Base-by-base conservation (phyloP, 2,113 vertebrate species). In the Scatophagus argus region DNA sequence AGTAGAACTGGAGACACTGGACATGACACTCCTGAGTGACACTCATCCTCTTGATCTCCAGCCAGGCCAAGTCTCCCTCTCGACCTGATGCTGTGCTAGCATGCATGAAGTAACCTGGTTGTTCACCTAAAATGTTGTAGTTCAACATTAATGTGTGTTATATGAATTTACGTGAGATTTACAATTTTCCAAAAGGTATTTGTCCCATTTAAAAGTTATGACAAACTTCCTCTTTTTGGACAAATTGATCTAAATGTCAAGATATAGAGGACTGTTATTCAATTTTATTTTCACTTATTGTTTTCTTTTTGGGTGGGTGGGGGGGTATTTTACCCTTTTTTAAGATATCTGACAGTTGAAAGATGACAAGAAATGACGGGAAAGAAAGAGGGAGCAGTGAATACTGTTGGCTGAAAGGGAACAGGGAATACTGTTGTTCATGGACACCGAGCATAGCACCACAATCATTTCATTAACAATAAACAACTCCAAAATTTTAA, bases 1-100 rank as follows among this genome's bases (percentile, higher is more conserved):
- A 94, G 88, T 94, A 97, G 86, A 97, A 97, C 67, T 97, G 93
- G 77, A 97, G 87, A 73, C 97, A 97, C 88, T 97, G 96, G 34
- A 95, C 56, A 13, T 44, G 63, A 65, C 88, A 86, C 0, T 79
- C 91, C 89, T 81, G 93, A 90, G 8, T 71, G 5, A 94, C 94
- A 49, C 78, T 95, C n/a, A 96, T 72, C 12, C 44, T 87, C 31
- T 94, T 68, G 60, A 94, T 97, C 85, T 96, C 95, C 78, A 97
- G 87, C 41, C 71, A 0, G 21, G 95, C 95, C 0, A 56, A 91
- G 58, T 68, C 88, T 32, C 92, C 93, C 31, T 74, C 0, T 17
- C 27, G 1, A 27, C 74, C 87, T 2, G 27, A 7, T 25, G 6
- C 54, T 7, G 93, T 95, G 74, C 92, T 27, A 1, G 94, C 95